Evolutionary conservation across 2,113 vertebrate species (phyloP).

Genomic region (Lates calcarifer): DNA sequence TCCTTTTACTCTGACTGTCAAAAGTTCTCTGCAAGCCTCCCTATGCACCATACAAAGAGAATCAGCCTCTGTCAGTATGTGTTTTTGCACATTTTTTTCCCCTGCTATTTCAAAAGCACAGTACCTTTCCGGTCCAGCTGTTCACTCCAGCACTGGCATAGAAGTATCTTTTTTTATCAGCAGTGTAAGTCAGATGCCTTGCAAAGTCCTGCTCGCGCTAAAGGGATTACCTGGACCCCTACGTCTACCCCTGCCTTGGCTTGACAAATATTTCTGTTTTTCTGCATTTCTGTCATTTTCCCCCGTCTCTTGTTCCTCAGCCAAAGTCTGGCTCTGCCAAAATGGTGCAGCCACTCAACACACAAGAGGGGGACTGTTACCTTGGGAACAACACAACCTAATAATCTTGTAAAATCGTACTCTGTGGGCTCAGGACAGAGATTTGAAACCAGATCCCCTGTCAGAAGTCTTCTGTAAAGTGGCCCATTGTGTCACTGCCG

Average conservation of each 20-base stretch:
- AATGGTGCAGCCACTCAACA: neutral
- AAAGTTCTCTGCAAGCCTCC: neutral
- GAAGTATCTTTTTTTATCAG: neutral
- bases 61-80: neutral
- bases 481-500: constrained; percentile 8
- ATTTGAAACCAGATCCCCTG: constrained; percentile 35
- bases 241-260: neutral
- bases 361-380: constrained; percentile 37
- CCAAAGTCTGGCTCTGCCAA: constrained; percentile 18
- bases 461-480: constrained; percentile 9
- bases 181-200: neutral
- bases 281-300: constrained; percentile 22
- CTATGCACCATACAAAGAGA: neutral
- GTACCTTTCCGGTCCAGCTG: constrained; percentile 2
- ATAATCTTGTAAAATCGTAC: constrained; percentile 35
- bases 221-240: constrained; percentile 38
- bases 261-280: too few relatives aligned
- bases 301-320: neutral
- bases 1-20: neutral
- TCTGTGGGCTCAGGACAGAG: neutral
- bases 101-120: constrained; percentile 9
- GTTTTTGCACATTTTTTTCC: neutral
- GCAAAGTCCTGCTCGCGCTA: constrained; percentile 20
- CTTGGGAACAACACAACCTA: constrained; percentile 62
- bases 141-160: neutral